Base-by-base conservation (phyloP, 2,888 invertebrate genomes). In the Phengaris arion region DNA sequence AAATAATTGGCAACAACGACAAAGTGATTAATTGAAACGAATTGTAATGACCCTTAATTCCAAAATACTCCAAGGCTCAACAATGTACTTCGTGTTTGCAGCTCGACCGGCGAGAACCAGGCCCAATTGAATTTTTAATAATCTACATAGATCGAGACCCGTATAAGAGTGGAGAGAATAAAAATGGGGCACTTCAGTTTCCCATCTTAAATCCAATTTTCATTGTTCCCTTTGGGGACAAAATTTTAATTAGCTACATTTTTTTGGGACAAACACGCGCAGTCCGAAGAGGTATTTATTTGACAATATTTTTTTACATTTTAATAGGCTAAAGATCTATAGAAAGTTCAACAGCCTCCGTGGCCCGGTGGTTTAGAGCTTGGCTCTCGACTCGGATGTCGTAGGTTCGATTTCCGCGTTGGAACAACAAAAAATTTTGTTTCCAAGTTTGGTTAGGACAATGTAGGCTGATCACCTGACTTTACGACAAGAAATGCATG, bases 71-170 rank as follows among this genome's bases (percentile, higher is more conserved):
- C 10, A 22, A 59, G 15, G 22, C 10, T 57, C 22, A 35, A 35
- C 64, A 10, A 12, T 64, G 64, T 35, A 13, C 4, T 12, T 4
- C 9, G 35, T 64, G 64, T 64, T 64, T 64, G 35, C 59, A 12
- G 6, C 5, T 15, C 15, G 10, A 64, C 22, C 10, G 51, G 46
- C 15, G 15, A 69, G 6, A 35, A 35, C 52, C 54, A n/a, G 46
- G 12, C 52, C 13, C 54, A 52, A 72, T 72, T 72, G 72, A 52
- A 72, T 7, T 54, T 54, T 35, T 72, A 72, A 72, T 72, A 54
- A 72, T 72, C 35, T 13, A 2, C 22, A 13, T 35, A 22, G 72
- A 54, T 35, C 4, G 69, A 8, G 15, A 70, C 15, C 22, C n/a
- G 9, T n/a, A 51, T 52, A 15, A 15, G 48, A n/a, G 70, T 15